Evolutionary conservation across 2,888 invertebrate genomes (phyloP).

Genomic region (Selenia dentaria): DNA sequence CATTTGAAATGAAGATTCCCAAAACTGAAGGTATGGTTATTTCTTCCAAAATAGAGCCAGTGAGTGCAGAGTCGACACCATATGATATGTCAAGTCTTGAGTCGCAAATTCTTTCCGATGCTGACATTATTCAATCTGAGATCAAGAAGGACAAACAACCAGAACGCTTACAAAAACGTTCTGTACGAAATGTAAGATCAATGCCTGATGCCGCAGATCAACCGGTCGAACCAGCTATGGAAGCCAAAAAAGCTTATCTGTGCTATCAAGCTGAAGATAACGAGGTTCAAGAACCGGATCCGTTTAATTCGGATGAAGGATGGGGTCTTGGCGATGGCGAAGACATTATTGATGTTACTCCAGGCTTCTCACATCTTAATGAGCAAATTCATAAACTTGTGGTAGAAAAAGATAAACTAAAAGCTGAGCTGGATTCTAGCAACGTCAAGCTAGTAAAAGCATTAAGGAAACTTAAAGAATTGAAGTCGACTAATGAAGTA

Average conservation of each 20-base stretch:
- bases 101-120: constrained; percentile 69
- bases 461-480: constrained; percentile 93
- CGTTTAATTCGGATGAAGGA: constrained; percentile 75
- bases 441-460: constrained; percentile 91
- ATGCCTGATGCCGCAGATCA: constrained; percentile 32
- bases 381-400: constrained; percentile 85
- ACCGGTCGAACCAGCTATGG: constrained; percentile 66
- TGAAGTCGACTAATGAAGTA: constrained; percentile 88
- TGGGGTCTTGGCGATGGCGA: constrained; percentile 70
- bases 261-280: constrained; percentile 69
- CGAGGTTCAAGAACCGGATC: constrained; percentile 48
- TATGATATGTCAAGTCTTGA: constrained; percentile 61
- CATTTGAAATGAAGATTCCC: constrained; percentile 78
- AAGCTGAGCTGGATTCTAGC: constrained; percentile 86
- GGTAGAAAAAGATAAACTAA: constrained; percentile 82
- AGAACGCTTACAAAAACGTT: constrained; percentile 45
- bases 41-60: constrained; percentile 73
- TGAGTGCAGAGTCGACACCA: constrained; percentile 51
- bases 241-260: constrained; percentile 81
- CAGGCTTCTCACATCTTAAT: constrained; percentile 82
- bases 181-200: constrained; percentile 28
- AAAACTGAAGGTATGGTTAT: constrained; percentile 80
- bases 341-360: constrained; percentile 55
- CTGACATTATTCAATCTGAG: constrained; percentile 38
- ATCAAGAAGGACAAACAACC: constrained; percentile 41